phyloP scores from a whole-genome alignment of 1,140 invertebrate genomes.

The Cotesia chilonis region DNA sequence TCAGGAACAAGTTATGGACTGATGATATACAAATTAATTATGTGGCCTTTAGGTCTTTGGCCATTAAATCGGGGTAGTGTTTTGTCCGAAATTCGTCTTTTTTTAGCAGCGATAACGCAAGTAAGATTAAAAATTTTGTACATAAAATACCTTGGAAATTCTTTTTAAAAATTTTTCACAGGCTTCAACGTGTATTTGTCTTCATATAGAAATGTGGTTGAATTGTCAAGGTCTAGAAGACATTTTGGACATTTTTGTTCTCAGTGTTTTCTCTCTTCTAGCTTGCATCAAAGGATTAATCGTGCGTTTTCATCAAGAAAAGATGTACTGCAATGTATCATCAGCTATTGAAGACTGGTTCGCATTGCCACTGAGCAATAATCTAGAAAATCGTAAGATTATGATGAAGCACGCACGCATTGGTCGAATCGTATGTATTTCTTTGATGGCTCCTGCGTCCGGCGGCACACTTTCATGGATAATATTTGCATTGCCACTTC shows the following conservation, averaged over 20 bases:
- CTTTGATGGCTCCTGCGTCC: constrained; percentile 37
- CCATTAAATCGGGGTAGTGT: constrained; percentile 33
- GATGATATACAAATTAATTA: constrained; percentile 38
- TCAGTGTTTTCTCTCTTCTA: constrained; percentile 36
- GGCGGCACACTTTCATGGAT: constrained; percentile 38
- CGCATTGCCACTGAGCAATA: constrained; percentile 5
- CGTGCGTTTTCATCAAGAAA: constrained; percentile 30
- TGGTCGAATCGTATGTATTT: constrained; percentile 37
- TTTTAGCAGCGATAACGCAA: constrained; percentile 35
- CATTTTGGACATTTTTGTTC: constrained; percentile 37
- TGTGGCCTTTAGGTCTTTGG: constrained; percentile 40
- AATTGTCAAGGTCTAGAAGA: constrained; percentile 36
- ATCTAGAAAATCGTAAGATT: constrained; percentile 27
- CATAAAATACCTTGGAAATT: neutral
- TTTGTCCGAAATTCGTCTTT: constrained; percentile 36
- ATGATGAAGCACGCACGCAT: constrained; percentile 39
- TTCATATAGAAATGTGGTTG: constrained; percentile 34
- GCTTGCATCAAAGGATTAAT: constrained; percentile 39
- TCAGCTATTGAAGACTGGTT: constrained; percentile 40
- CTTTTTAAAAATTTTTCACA: neutral
- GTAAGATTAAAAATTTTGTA: constrained; percentile 7
- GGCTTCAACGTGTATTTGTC: constrained; percentile 37
- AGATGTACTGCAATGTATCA: constrained; percentile 28
- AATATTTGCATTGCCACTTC: constrained; percentile 36
- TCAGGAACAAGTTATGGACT: constrained; percentile 35